Evolutionary conservation across 2,888 invertebrate genomes (phyloP).

Genomic region (Bombylius major): DNA sequence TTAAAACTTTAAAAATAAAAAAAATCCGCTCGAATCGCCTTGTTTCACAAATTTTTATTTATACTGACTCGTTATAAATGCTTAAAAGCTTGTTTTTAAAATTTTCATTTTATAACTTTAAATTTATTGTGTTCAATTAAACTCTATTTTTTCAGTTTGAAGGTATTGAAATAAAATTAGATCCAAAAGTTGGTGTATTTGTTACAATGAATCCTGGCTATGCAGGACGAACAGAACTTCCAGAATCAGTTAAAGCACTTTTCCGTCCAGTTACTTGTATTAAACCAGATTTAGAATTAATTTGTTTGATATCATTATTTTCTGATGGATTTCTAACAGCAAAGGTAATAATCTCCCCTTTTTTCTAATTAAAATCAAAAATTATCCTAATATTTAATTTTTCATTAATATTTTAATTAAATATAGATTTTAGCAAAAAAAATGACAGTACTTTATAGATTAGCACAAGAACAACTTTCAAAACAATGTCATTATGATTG

Average conservation of each 20-base stretch:
- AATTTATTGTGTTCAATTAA: no score
- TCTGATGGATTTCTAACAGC: constrained; percentile 86
- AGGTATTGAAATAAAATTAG: constrained; percentile 67
- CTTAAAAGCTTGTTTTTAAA: no score
- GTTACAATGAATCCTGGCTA: constrained; percentile 95
- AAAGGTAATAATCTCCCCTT: constrained; percentile 43
- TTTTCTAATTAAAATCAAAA: neutral
- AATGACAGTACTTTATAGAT: constrained; percentile 81
- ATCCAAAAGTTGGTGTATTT: constrained; percentile 80
- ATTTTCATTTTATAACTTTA: no score
- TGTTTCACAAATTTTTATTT: no score
- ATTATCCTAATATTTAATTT: neutral
- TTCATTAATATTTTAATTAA: neutral
- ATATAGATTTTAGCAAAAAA: constrained; percentile 68
- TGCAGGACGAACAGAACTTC: constrained; percentile 81
- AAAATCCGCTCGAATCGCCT: no score
- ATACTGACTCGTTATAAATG: no score
- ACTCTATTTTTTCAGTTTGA: constrained; percentile 52
- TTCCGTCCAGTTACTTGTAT: constrained; percentile 89
- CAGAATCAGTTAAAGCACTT: constrained; percentile 82
- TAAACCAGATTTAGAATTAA: constrained; percentile 80
- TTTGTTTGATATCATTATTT: constrained; percentile 83
- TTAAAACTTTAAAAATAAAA: no score
- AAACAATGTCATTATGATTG: constrained; percentile 92
- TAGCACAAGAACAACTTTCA: constrained; percentile 77